Conservation (phyloP, 2,888 invertebrate genomes). For the Cecidostiba fungosa region DNA sequence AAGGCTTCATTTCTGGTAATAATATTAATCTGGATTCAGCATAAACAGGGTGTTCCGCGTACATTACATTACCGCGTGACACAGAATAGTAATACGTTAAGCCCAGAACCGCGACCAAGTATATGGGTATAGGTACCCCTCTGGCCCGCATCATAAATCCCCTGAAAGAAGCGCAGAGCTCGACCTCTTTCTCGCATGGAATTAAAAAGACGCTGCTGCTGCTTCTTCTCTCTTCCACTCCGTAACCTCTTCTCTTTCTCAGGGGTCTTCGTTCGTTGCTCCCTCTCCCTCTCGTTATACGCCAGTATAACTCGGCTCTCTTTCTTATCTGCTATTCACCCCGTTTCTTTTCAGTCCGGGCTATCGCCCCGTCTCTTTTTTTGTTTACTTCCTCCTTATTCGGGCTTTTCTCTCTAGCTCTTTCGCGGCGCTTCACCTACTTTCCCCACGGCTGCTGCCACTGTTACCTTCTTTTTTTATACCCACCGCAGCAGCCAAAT, state of each 20-base stretch:
- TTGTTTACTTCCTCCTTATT: constrained; percentile 54
- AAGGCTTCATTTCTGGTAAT: not conserved
- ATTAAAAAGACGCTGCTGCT: constrained; percentile 48
- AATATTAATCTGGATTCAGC: not conserved
- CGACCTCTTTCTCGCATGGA: constrained; percentile 53
- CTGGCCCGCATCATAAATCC: constrained; percentile 11
- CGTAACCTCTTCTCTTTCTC: constrained; percentile 42
- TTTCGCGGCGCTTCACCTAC: constrained; percentile 33
- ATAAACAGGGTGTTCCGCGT: not conserved
- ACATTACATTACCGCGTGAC: not conserved
- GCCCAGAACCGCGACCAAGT: not conserved
- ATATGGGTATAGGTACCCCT: not conserved
- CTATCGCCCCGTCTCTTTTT: constrained; percentile 19
- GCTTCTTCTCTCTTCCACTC: constrained; percentile 10
- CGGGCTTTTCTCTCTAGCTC: constrained; percentile 18
- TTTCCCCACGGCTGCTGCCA: constrained; percentile 8
- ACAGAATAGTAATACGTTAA: not conserved
- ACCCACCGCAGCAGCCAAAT: constrained; percentile 1
- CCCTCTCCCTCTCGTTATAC: constrained; percentile 39
- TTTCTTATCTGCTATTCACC: constrained; percentile 25
- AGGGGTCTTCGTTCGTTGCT: not conserved
- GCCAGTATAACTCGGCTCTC: constrained; percentile 17
- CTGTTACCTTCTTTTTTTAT: not conserved
- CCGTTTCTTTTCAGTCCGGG: constrained; percentile 21
- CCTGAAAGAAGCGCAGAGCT: constrained; percentile 36